Percentiles rank a stretch among this genome's conserved stretches.
Conservation (phyloP, 2,797 vertebrate species). For the Anabas testudineus region DNA sequence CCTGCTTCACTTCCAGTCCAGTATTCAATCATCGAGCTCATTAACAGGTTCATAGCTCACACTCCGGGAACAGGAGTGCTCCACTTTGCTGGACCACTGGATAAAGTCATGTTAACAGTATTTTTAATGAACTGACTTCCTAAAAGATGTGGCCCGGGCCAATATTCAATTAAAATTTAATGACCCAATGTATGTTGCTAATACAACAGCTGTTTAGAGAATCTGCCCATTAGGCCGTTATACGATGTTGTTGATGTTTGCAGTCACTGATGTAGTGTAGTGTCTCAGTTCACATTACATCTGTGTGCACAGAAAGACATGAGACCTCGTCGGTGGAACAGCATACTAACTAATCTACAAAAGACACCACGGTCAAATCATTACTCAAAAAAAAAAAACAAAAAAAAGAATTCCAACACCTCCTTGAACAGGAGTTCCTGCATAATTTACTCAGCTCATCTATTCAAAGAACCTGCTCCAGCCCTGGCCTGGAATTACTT, state of each 20-base stretch:
- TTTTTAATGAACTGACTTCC: slow-evolving; percentile 29
- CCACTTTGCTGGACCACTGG: slow-evolving; percentile 47
- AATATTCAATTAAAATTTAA: slow-evolving; percentile 42
- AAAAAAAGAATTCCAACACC: slow-evolving; percentile 62
- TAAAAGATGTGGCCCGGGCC: slow-evolving; percentile 33
- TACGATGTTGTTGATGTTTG: not conserved
- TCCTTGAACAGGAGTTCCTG: slow-evolving; percentile 42
- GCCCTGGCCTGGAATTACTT: slow-evolving; percentile 51
- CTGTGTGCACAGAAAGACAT: not conserved
- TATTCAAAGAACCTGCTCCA: slow-evolving; percentile 40
- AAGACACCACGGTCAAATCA: slow-evolving; percentile 33
- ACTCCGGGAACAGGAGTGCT: slow-evolving; percentile 42
- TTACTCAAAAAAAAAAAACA: slow-evolving; percentile 23
- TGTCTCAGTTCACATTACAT: not conserved
- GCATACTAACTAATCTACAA: slow-evolving; percentile 2
- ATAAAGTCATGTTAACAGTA: slow-evolving; percentile 41
- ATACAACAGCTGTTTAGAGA: slow-evolving; percentile 4
- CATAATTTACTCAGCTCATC: slow-evolving; percentile 62
- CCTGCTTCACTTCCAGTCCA: slow-evolving; percentile 54
- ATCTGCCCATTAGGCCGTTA: not conserved
- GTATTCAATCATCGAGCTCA: slow-evolving; percentile 68
- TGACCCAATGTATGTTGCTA: not conserved
- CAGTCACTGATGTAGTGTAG: not conserved
- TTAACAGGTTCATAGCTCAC: slow-evolving; percentile 58
- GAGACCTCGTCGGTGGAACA: not conserved